Evolutionary conservation across 2,888 invertebrate genomes (phyloP).

Genomic region (Kryphioiulus occultus): DNA sequence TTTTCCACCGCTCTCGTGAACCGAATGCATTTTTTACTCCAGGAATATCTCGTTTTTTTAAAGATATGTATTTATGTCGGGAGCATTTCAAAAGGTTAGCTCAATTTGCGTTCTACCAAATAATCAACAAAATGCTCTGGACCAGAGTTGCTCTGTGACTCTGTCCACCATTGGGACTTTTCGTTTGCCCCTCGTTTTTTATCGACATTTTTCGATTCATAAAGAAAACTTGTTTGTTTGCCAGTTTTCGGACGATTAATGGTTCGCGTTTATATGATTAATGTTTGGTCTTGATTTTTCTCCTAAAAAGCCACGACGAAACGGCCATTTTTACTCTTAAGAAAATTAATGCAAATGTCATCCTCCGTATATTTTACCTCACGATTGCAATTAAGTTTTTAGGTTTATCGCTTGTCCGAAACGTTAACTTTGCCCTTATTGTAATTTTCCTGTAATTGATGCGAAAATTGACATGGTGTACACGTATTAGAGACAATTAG

Average conservation of each 20-base stretch:
- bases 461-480: no score
- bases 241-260: slow-evolving; percentile 25
- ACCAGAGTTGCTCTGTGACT: not conserved
- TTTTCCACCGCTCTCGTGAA: not conserved
- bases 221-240: slow-evolving; percentile 2
- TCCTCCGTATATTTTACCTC: not conserved
- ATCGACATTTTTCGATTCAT: not conserved
- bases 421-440: not conserved
- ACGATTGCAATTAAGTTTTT: slow-evolving; percentile 27
- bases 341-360: not conserved
- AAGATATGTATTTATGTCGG: not conserved
- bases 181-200: not conserved
- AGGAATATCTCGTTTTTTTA: not conserved
- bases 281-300: slow-evolving; percentile 11
- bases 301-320: not conserved
- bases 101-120: not conserved
- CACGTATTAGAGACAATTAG: no score
- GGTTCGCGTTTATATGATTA: slow-evolving; percentile 3
- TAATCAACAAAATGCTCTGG: not conserved
- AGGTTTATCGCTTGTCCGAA: not conserved
- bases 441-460: no score
- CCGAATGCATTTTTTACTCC: not conserved
- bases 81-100: not conserved
- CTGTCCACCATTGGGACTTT: not conserved
- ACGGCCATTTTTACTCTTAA: not conserved